These are phyloP conservation scores for Crypturellus undulatus DNA, from an alignment of 2,113 vertebrate genomes.

Conservation along the genomic window DNA sequence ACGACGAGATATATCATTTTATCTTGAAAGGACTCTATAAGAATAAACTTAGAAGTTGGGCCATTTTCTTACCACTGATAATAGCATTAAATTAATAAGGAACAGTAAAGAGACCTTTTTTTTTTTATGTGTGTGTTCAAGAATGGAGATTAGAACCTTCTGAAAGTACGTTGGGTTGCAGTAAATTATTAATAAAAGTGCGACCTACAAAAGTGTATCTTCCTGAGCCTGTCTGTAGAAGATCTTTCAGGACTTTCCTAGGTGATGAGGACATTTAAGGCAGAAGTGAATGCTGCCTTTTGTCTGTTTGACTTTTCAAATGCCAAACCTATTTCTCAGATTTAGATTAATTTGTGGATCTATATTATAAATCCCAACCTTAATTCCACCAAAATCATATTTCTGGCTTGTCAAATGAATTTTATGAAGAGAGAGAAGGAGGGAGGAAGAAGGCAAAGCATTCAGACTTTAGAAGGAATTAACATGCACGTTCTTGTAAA, in stretches of 20 bases:
- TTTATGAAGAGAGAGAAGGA: not conserved
- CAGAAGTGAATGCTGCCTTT: not conserved
- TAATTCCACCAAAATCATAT: not conserved
- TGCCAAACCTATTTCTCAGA: conserved; percentile 8
- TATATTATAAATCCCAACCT: not conserved
- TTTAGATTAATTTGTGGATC: not conserved
- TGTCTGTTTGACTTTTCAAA: not conserved
- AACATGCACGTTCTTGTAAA: not conserved
- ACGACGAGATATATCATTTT: not conserved
- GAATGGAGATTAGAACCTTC: not conserved
- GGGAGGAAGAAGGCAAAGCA: not conserved
- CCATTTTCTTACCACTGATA: not conserved
- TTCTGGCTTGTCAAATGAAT: not conserved
- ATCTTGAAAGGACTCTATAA: not conserved
- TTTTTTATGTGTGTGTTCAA: not conserved
- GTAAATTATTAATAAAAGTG: not conserved
- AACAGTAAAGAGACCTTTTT: not conserved
- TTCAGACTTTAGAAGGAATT: not conserved
- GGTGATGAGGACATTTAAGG: not conserved
- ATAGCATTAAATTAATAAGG: not conserved
- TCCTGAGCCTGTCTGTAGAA: not conserved
- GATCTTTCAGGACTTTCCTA: not conserved
- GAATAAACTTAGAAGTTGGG: not conserved
- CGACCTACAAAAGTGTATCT: not conserved
- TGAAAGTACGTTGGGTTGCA: not conserved